These are phyloP conservation scores for Morpho achilles DNA, from an alignment of 2,888 invertebrate genomes.

Conservation along the genomic window DNA sequence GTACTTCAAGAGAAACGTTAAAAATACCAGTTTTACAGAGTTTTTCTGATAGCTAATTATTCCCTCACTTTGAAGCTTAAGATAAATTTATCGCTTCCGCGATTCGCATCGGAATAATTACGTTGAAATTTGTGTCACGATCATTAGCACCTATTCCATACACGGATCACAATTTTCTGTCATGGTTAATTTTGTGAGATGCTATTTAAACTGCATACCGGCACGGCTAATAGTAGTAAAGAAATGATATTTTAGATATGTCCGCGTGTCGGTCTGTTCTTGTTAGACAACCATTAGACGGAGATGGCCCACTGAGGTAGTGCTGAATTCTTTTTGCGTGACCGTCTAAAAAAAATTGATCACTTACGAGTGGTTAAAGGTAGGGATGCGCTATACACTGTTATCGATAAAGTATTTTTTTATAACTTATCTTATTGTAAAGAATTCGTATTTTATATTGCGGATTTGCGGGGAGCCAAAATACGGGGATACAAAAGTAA, in stretches of 20 bases:
- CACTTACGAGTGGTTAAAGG: slow-evolving; percentile 16
- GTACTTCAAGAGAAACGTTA: neutral
- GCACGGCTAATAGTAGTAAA: slow-evolving; percentile 1
- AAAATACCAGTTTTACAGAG: neutral
- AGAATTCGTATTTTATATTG: no score
- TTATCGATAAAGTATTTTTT: neutral
- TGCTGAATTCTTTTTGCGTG: slow-evolving; percentile 12
- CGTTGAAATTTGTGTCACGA: slow-evolving; percentile 2
- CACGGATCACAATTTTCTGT: neutral
- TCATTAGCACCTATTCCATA: slow-evolving; percentile 2
- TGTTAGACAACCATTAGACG: slow-evolving; percentile 13
- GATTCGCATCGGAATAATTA: slow-evolving; percentile 2
- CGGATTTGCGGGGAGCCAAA: no score
- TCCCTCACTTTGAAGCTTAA: neutral
- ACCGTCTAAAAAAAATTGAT: slow-evolving; percentile 15
- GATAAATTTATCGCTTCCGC: neutral
- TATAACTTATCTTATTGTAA: no score
- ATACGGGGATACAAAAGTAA: no score
- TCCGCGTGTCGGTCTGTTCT: slow-evolving; percentile 10
- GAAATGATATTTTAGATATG: slow-evolving; percentile 15
- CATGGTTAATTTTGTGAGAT: neutral
- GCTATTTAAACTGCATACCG: slow-evolving; percentile 3
- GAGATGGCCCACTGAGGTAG: slow-evolving; percentile 13
- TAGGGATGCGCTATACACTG: slow-evolving; percentile 3
- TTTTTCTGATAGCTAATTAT: neutral